Percentiles rank a stretch among this genome's conserved stretches.
phyloP scores from a whole-genome alignment of 2,113 vertebrate genomes.

The Phyllostomus hastatus region DNA sequence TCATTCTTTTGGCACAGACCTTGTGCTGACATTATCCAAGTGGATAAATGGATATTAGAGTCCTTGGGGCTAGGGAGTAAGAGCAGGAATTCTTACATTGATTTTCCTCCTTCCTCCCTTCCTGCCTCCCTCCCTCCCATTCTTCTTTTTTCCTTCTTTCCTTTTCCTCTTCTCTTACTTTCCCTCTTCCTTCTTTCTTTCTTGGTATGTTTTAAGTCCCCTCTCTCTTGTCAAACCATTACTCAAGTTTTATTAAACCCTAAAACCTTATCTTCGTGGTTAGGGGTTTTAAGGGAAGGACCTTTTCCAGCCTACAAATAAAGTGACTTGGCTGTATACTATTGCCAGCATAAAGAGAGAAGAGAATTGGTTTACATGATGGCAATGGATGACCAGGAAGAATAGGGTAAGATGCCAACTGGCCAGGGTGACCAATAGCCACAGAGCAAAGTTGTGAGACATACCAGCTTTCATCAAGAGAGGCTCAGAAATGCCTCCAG shows the following conservation, averaged over 20 bases:
- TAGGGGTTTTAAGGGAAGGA: neutral
- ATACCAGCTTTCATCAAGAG: neutral
- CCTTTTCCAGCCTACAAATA: neutral
- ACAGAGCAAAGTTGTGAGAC: neutral
- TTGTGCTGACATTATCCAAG: neutral
- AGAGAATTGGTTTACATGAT: neutral
- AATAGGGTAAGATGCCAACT: neutral
- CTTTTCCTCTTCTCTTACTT: neutral
- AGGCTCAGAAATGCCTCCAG: neutral
- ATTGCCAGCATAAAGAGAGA: neutral
- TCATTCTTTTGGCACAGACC: neutral
- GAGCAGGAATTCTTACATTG: neutral
- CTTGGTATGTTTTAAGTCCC: neutral
- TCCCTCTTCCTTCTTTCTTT: neutral
- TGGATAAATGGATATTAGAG: neutral
- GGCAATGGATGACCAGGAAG: neutral
- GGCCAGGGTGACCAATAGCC: neutral
- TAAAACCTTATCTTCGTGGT: neutral
- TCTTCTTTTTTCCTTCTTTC: neutral
- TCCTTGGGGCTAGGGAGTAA: neutral
- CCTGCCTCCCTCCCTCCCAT: neutral
- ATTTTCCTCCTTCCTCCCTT: neutral
- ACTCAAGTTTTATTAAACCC: neutral
- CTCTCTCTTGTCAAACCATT: neutral
- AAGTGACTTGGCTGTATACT: neutral